Conservation (phyloP, 2,113 vertebrate genomes). For the Ranitomeya imitator region DNA sequence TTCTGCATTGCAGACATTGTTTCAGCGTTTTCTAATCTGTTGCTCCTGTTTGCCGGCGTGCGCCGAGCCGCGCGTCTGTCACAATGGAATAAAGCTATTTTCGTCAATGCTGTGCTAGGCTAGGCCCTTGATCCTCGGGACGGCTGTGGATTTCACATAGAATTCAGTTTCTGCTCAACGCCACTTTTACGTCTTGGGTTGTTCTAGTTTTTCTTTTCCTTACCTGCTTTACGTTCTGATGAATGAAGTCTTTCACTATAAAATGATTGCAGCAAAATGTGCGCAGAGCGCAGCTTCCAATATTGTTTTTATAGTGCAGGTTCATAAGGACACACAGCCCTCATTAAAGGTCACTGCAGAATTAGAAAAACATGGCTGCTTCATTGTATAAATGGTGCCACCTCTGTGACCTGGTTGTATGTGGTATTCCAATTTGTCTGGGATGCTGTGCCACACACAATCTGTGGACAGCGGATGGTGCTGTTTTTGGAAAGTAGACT, state of each 20-base stretch:
- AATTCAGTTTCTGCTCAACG: conserved; percentile 10
- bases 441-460: too few relatives aligned
- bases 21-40: conserved; percentile 26
- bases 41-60: not conserved
- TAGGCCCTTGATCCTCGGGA: conserved; percentile 6
- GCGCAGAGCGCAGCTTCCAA: not conserved
- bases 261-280: not conserved
- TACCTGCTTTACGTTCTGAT: not conserved
- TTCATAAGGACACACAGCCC: not conserved
- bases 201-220: not conserved
- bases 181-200: not conserved
- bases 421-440: too few relatives aligned
- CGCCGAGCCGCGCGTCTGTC: not conserved
- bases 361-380: too few relatives aligned
- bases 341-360: too few relatives aligned
- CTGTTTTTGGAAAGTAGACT: too few relatives aligned
- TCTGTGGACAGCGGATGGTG: too few relatives aligned
- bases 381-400: too few relatives aligned
- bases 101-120: not conserved
- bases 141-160: conserved; percentile 5
- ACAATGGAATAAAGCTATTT: conserved; percentile 22
- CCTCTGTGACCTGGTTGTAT: too few relatives aligned
- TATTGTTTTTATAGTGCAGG: not conserved
- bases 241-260: not conserved
- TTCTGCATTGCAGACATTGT: conserved; percentile 27